Conservation (phyloP, 2,113 vertebrate genomes). For the Pollimyrus isidori region DNA sequence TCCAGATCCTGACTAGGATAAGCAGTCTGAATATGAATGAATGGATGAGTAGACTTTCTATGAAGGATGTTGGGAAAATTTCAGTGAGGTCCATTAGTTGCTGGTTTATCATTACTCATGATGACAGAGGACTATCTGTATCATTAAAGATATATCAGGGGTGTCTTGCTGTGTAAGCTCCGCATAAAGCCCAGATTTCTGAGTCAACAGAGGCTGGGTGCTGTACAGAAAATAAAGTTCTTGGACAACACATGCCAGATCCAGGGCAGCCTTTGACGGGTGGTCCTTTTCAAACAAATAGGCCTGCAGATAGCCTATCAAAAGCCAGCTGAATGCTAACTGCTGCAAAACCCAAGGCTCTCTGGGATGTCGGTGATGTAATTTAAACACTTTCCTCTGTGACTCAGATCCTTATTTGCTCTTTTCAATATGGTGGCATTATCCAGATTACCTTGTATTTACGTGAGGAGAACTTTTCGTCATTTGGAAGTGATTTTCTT, state of each 20-base stretch:
- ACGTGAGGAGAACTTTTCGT: not conserved
- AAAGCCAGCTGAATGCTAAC: conserved; percentile 27
- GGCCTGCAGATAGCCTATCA: conserved; percentile 42
- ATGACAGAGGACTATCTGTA: not conserved
- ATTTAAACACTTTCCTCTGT: conserved; percentile 15
- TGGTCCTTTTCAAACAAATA: conserved; percentile 43
- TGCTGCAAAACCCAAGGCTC: conserved; percentile 23
- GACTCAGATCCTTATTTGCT: not conserved
- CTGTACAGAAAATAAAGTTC: not conserved
- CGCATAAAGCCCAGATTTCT: conserved; percentile 27
- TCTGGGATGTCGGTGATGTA: not conserved
- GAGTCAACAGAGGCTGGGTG: conserved; percentile 24
- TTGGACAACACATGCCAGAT: not conserved
- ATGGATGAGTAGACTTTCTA: not conserved
- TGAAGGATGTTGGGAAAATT: not conserved
- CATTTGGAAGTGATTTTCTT: conserved; percentile 10
- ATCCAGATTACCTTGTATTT: not conserved
- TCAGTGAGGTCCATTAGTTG: not conserved
- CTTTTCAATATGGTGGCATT: not conserved
- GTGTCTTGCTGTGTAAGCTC: conserved; percentile 29
- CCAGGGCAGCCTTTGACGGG: conserved; percentile 23
- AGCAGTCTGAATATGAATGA: not conserved
- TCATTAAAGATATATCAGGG: not conserved
- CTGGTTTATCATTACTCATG: not conserved
- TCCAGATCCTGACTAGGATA: not conserved